A percentile compares a stretch with the other conserved stretches of the same genome.
Evolutionary conservation across 2,888 invertebrate species (phyloP).

Genomic region (Acanthosepion lycidas): DNA sequence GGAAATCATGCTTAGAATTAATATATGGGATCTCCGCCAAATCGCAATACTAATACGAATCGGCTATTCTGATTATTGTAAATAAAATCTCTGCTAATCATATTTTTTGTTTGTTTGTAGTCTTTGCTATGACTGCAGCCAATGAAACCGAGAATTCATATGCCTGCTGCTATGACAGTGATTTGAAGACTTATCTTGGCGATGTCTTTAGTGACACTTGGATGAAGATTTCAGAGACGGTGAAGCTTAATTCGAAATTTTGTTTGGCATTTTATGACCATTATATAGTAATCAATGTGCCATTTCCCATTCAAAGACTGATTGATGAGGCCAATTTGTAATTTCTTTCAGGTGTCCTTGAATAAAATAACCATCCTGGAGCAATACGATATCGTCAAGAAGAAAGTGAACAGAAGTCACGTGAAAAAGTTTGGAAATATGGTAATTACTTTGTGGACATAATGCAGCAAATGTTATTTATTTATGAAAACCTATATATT

Average conservation of each 20-base stretch:
- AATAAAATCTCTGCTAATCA: too few relatives aligned
- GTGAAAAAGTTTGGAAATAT: constrained; percentile 79
- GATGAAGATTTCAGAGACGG: constrained; percentile 79
- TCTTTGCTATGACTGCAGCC: constrained; percentile 80
- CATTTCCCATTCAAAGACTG: too few relatives aligned
- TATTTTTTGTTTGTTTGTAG: constrained; percentile 68
- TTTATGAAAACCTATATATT: too few relatives aligned
- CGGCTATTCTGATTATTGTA: too few relatives aligned
- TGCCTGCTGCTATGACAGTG: constrained; percentile 79
- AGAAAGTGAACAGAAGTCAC: constrained; percentile 78
- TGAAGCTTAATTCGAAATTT: constrained; percentile 49
- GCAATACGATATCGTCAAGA: constrained; percentile 77
- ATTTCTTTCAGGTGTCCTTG: constrained; percentile 75
- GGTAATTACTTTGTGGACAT: constrained; percentile 56
- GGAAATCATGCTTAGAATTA: too few relatives aligned
- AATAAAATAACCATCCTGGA: constrained; percentile 76
- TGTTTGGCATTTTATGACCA: too few relatives aligned
- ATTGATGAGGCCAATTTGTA: too few relatives aligned
- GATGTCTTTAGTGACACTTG: constrained; percentile 80
- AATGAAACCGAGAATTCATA: constrained; percentile 79
- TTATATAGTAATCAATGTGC: background rate
- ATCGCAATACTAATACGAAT: too few relatives aligned
- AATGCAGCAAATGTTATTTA: too few relatives aligned
- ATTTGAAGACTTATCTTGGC: constrained; percentile 77
- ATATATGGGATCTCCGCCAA: too few relatives aligned